These are phyloP conservation scores for Trichoplax adhaerens DNA, from an alignment of 37 sponge, comb jelly and placozoan genomes.

Conservation along the genomic window DNA sequence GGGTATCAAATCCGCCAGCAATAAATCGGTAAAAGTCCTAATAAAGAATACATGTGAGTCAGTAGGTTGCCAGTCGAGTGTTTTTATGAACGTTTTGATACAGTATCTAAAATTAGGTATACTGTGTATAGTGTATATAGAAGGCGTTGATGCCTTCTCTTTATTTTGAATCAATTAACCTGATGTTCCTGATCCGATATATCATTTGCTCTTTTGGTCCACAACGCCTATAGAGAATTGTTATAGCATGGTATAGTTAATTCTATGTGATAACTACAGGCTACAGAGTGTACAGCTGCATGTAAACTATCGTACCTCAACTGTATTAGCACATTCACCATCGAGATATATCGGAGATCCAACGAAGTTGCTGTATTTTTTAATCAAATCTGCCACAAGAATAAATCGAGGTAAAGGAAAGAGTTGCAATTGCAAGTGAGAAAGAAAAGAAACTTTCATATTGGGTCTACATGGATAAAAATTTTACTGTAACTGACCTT, in stretches of 20 bases:
- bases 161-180: neutral
- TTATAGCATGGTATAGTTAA: too few species aligned
- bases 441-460: too few species aligned
- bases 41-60: neutral
- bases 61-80: too few species aligned
- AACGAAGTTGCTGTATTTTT: constrained; percentile 44
- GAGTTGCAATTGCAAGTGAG: too few species aligned
- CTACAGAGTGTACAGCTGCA: too few species aligned
- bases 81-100: too few species aligned
- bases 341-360: constrained; percentile 30
- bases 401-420: too few species aligned
- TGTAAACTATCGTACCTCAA: neutral
- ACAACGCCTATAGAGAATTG: constrained; percentile 1
- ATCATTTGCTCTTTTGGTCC: constrained; percentile 17
- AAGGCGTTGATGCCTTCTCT: too few species aligned
- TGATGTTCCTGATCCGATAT: constrained; percentile 15
- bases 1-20: constrained; percentile 13
- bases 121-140: too few species aligned
- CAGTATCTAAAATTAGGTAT: too few species aligned
- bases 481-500: constrained; percentile 3
- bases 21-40: constrained; percentile 26
- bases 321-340: constrained; percentile 26
- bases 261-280: too few species aligned
- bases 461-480: too few species aligned
- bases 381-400: neutral